Evolutionary conservation across 2,888 invertebrate species (phyloP), one percentile per base, ranked within the genome.

Genomic region (Acrobasis suavella): DNA sequence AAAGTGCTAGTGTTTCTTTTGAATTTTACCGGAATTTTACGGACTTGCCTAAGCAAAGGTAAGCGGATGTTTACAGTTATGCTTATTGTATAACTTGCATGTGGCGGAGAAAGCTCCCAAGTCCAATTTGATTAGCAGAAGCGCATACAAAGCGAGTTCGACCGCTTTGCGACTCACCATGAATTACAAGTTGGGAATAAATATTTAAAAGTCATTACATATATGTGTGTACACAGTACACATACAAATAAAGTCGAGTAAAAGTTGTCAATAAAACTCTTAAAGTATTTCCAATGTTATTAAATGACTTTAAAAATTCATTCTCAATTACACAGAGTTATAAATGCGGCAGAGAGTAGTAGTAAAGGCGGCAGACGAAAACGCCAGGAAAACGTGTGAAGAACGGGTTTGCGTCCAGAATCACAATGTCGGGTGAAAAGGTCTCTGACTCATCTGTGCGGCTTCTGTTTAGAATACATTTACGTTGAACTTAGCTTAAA

Each of bases 1-100:
- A 78, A 87, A 90, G 90, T 91, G 90, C 85, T 87, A 86, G 91
- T 91, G 91, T 86, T 77, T 85, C 76, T 87, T 82, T 83, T 81
- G 85, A 80, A 83, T 80, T 88, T 86, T 82, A 85, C 83, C 87
- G 90, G 90, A 89, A 90, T 87, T 92, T 87, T 89, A 89, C 91
- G 91, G 91, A 91, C 84, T 91, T 89, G 87, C 83, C 87, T 85
- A 83, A 87, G 84, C 80, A 79, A 75, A 91, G 91, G 91, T 92
- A 91, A 91, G 78, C 84, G 86, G 83, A 87, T 87, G 81, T 90
- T 88, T 87, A 91, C 91, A 88, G 91, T 90, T 91, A 91, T 80
- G 81, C 78, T 81, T 88, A 86, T 91, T 91, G 91, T 90, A 83
- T 89, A 90, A 91, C 83, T 80, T 72, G 75, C 69, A 54, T 68